These are phyloP conservation scores for Orchestes rusci DNA, from an alignment of 2,888 invertebrate genomes.

Conservation along the genomic window DNA sequence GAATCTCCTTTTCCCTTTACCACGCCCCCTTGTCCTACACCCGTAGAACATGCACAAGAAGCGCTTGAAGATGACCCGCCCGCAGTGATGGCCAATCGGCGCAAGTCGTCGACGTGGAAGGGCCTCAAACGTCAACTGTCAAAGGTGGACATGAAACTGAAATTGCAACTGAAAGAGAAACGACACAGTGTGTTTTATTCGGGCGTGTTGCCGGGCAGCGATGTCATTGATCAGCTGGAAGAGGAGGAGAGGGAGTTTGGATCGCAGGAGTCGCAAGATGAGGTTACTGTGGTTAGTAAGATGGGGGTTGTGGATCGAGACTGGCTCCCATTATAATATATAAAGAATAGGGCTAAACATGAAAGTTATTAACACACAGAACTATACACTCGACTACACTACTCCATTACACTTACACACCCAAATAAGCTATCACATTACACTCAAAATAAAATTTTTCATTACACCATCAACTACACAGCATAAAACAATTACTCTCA, in stretches of 20 bases:
- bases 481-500: no score
- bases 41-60: slow-evolving; percentile 46
- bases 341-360: not conserved
- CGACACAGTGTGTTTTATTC: slow-evolving; percentile 42
- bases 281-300: slow-evolving; percentile 34
- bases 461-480: no score
- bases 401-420: no score
- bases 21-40: slow-evolving; percentile 46
- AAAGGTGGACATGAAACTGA: slow-evolving; percentile 64
- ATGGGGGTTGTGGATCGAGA: not conserved
- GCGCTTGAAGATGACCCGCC: slow-evolving; percentile 42
- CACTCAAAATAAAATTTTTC: no score
- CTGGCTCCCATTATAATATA: not conserved
- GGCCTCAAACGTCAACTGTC: slow-evolving; percentile 74
- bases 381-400: no score
- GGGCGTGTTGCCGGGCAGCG: slow-evolving; percentile 33
- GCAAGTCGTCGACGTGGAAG: slow-evolving; percentile 63
- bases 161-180: slow-evolving; percentile 50
- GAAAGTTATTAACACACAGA: no score
- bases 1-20: slow-evolving; percentile 40
- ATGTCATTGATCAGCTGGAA: slow-evolving; percentile 34
- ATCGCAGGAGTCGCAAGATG: slow-evolving; percentile 39
- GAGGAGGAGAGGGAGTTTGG: slow-evolving; percentile 32
- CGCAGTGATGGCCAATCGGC: slow-evolving; percentile 38
- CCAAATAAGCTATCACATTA: no score